Evolutionary conservation across 2,797 vertebrate genomes (phyloP).

Genomic region (Sparus aurata): DNA sequence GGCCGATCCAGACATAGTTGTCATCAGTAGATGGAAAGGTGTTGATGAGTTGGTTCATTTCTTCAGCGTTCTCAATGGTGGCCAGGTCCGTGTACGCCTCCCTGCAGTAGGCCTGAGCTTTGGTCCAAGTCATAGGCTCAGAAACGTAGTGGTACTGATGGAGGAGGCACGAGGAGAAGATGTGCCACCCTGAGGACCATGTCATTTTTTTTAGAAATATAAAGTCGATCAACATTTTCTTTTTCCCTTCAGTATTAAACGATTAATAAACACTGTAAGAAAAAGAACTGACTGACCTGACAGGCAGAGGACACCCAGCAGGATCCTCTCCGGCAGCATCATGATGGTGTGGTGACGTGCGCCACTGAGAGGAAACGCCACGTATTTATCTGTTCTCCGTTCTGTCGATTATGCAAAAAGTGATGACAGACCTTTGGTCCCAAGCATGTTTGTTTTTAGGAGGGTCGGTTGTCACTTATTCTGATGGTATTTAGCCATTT

Average conservation of each 20-base stretch:
- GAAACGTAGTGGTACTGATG: slow-evolving; percentile 28
- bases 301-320: slow-evolving; percentile 12
- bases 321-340: slow-evolving; percentile 18
- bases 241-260: not conserved
- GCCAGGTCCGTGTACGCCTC: slow-evolving; percentile 20
- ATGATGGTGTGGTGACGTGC: not conserved
- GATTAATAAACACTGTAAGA: too few relatives aligned
- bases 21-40: not conserved
- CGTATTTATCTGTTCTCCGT: not conserved
- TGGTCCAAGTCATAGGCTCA: slow-evolving; percentile 8
- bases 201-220: not conserved
- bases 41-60: not conserved
- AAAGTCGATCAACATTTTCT: not conserved
- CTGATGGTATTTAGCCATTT: too few relatives aligned
- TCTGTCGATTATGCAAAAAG: not conserved
- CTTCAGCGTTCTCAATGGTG: not conserved
- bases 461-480: too few relatives aligned
- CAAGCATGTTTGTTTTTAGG: too few relatives aligned
- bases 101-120: slow-evolving; percentile 39
- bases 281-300: slow-evolving; percentile 25
- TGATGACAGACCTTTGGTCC: too few relatives aligned
- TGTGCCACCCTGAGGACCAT: not conserved
- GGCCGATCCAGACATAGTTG: too few relatives aligned
- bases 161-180: slow-evolving; percentile 1
- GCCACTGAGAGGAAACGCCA: not conserved